Percentiles rank a stretch among this genome's conserved stretches.
Conservation (phyloP, 2,888 invertebrate species). For the Saturnia pavonia region DNA sequence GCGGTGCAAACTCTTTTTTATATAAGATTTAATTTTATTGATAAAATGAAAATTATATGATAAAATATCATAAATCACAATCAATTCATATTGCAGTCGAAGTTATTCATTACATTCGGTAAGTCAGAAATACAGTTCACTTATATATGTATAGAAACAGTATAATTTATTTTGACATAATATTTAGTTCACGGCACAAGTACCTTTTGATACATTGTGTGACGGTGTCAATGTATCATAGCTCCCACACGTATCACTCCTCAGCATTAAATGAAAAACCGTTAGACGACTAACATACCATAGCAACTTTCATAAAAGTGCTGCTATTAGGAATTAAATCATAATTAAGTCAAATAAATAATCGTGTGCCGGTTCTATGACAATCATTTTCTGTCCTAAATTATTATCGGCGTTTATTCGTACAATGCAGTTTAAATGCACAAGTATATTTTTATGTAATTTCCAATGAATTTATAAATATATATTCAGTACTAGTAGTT, state of each 20-base stretch:
- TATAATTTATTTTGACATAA: no score
- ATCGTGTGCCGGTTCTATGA: neutral
- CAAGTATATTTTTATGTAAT: neutral
- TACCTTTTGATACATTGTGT: neutral
- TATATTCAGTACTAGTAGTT: neutral
- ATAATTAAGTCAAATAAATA: neutral
- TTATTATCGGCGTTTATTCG: neutral
- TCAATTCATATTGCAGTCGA: neutral
- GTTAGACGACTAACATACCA: slow-evolving; percentile 4
- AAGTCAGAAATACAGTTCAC: neutral
- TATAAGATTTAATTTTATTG: no score
- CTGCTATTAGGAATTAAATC: neutral
- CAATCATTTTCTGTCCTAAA: neutral
- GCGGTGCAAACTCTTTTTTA: neutral
- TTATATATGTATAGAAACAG: neutral
- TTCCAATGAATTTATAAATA: neutral
- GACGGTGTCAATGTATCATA: neutral
- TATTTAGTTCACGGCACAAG: no score
- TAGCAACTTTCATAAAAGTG: neutral
- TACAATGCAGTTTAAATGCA: neutral
- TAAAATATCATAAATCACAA: neutral
- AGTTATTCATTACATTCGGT: neutral
- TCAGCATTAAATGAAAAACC: slow-evolving; percentile 1
- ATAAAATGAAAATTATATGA: neutral
- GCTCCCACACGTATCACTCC: neutral